phyloP scores from a whole-genome alignment of 2,888 invertebrate species.

The Campopleginae sp. region DNA sequence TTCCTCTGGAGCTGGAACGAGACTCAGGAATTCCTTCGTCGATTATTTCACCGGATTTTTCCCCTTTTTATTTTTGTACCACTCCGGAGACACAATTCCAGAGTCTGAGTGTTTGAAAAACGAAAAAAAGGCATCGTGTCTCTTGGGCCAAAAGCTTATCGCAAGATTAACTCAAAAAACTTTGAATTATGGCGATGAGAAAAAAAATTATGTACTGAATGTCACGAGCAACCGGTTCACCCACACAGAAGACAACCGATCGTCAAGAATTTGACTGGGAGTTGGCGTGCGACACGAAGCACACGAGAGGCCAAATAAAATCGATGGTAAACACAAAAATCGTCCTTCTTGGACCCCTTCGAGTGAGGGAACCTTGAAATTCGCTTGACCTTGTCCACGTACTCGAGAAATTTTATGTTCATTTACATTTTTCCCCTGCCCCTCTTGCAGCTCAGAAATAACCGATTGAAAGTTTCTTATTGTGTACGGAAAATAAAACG shows the following conservation, averaged over 20 bases:
- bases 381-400: constrained; percentile 36
- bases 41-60: neutral
- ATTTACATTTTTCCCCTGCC: constrained; percentile 21
- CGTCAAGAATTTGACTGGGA: constrained; percentile 25
- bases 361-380: constrained; percentile 29
- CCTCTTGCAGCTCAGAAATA: neutral
- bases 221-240: neutral
- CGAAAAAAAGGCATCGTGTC: neutral
- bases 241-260: neutral
- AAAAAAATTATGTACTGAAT: neutral
- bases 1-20: neutral
- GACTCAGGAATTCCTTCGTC: neutral
- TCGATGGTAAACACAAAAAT: constrained; percentile 27
- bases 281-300: constrained; percentile 58
- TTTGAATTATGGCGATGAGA: constrained; percentile 13
- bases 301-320: neutral
- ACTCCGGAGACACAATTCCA: neutral
- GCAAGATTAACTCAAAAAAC: neutral
- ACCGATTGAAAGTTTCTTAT: neutral
- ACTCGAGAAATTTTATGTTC: neutral
- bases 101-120: neutral
- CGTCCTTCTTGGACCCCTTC: constrained; percentile 1
- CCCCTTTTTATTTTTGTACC: neutral
- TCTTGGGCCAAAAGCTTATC: constrained; percentile 20
- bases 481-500: neutral